These are phyloP conservation scores for Reticulitermes lucifugus DNA, from an alignment of 2,888 invertebrate species.

Conservation along the genomic window DNA sequence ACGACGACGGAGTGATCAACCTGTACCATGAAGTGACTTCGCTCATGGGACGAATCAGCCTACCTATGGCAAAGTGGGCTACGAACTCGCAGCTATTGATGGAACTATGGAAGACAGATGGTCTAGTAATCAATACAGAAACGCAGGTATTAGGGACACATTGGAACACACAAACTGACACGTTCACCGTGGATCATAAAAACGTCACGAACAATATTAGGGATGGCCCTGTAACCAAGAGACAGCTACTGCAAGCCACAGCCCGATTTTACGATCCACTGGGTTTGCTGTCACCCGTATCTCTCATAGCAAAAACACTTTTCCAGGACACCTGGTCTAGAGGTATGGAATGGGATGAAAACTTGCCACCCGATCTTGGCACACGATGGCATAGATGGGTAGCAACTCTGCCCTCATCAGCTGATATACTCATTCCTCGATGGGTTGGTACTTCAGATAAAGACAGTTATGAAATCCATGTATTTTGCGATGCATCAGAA, in stretches of 20 bases:
- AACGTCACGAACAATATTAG: too few relatives aligned
- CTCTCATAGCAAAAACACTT: neutral
- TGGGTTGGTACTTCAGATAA: too few relatives aligned
- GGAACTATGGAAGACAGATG: neutral
- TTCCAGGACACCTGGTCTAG: conserved; percentile 20
- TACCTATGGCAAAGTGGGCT: conserved; percentile 20
- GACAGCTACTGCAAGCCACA: neutral
- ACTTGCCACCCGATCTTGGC: conserved; percentile 1
- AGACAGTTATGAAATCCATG: too few relatives aligned
- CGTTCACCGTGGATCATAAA: neutral
- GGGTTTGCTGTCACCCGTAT: neutral
- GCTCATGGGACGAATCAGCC: too few relatives aligned
- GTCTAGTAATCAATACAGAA: neutral
- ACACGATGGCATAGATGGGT: neutral
- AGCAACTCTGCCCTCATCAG: too few relatives aligned
- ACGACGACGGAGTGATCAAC: too few relatives aligned
- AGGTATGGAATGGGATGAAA: neutral
- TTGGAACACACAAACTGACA: neutral
- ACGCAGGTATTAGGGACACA: neutral
- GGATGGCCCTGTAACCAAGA: too few relatives aligned
- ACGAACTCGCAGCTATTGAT: neutral
- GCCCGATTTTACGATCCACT: conserved; percentile 9
- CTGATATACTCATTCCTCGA: too few relatives aligned
- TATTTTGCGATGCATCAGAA: too few relatives aligned
- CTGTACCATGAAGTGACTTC: too few relatives aligned